These are phyloP conservation scores for Muscidifurax raptorellus DNA, from an alignment of 1,140 invertebrate genomes.

Conservation along the genomic window DNA sequence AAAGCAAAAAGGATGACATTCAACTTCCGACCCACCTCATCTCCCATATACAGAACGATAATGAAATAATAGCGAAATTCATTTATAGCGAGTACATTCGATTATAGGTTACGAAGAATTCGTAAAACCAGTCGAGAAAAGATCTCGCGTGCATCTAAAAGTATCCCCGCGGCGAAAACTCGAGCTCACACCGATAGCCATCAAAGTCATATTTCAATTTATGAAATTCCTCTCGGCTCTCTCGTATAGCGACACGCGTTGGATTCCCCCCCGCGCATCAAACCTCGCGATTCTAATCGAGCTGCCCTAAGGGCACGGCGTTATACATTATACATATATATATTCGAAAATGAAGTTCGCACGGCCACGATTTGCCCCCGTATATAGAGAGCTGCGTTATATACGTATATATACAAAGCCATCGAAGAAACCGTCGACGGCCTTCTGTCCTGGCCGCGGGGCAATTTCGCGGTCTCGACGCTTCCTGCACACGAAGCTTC, in stretches of 20 bases:
- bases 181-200: not conserved
- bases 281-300: not conserved
- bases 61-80: too few species aligned
- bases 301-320: not conserved
- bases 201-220: conserved; percentile 14
- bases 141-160: not conserved
- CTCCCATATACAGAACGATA: too few species aligned
- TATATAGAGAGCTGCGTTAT: not conserved
- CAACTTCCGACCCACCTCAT: too few species aligned
- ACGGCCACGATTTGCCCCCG: too few species aligned
- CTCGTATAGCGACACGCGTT: not conserved
- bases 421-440: conserved; percentile 15
- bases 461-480: conserved; percentile 30
- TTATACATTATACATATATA: not conserved
- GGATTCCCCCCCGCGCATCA: not conserved
- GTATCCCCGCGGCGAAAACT: not conserved
- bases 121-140: not conserved
- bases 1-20: too few species aligned
- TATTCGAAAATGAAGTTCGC: conserved; percentile 4
- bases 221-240: not conserved
- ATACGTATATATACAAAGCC: not conserved
- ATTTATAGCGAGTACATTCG: too few species aligned
- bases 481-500: conserved; percentile 34
- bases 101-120: too few species aligned
- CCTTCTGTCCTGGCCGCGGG: not conserved